phyloP scores from a whole-genome alignment of 1,140 invertebrate species.

The Euwallacea similis region DNA sequence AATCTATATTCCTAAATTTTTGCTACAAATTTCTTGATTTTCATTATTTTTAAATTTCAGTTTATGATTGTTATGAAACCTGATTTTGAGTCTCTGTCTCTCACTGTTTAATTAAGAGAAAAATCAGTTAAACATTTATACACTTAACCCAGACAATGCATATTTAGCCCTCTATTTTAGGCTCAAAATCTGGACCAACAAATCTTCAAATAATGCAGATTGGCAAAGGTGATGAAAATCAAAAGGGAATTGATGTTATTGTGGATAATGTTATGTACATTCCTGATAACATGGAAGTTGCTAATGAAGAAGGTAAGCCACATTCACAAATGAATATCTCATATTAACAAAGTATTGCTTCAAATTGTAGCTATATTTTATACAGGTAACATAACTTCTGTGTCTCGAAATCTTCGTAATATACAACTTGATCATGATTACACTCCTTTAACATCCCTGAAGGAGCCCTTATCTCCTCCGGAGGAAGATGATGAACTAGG shows the following conservation, averaged over 20 bases:
- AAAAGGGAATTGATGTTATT: constrained; percentile 49
- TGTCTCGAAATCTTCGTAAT: constrained; percentile 57
- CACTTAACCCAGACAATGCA: background rate
- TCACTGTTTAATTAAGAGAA: too few species aligned
- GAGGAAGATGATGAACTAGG: constrained; percentile 46
- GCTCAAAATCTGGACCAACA: constrained; percentile 44
- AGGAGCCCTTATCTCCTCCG: constrained; percentile 49
- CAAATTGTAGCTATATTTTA: background rate
- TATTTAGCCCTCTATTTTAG: constrained; percentile 36
- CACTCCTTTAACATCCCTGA: constrained; percentile 62
- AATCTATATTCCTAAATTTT: too few species aligned
- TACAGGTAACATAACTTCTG: constrained; percentile 55
- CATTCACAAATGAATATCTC: constrained; percentile 22
- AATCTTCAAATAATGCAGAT: constrained; percentile 50
- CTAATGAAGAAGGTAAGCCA: constrained; percentile 38
- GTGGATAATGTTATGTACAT: constrained; percentile 51
- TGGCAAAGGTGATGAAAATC: constrained; percentile 44
- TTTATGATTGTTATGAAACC: too few species aligned
- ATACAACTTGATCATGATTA: constrained; percentile 71
- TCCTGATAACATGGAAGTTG: constrained; percentile 40
- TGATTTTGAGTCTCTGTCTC: too few species aligned
- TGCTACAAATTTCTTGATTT: background rate
- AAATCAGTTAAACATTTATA: background rate
- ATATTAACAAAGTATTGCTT: background rate
- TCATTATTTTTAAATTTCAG: background rate